Evolutionary conservation across 1,140 invertebrate genomes (phyloP), one percentile per base, ranked within the genome.

Genomic region (Pseudomyrmex gracilis): DNA sequence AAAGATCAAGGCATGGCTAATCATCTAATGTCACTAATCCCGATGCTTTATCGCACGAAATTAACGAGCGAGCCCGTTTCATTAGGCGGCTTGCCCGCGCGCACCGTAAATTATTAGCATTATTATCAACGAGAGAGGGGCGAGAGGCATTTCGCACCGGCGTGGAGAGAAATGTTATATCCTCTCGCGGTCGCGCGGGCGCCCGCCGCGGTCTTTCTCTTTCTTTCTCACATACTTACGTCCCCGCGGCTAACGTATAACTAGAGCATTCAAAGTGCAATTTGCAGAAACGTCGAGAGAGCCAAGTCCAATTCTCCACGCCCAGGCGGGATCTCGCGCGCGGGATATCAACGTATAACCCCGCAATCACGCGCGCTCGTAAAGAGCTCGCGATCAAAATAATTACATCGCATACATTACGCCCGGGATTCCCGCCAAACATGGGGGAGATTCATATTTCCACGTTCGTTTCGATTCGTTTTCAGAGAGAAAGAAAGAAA

Each of bases 201-300:
- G 73, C 61, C 63, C 34, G 34, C 34, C 34, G 34, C 34, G 34
- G 34, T 34, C 34, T 34, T 34, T 34, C 34, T 34, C 34, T 34
- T 34, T 63, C 66, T 60, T 34, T 63, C 66, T 60, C 82, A 47
- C 76, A 43, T 66, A 55, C 66, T 57, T 20, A 24, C 64, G 77
- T 34, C 57, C 53, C 17, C 71, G 51, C 64, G 71, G 43, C 76
- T 60, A 83, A 73, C 77, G 53, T 82, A 82, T 76, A 87, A 87
- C 85, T 87, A 82, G 84, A 87, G 85, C 84, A 70, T 87, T 86
- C 85, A 74, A 76, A 83, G 85, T 68, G 84, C 84, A 87, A 87
- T 83, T 86, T 86, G 84, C 85, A 68, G 85, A 86, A 86, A 86
- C 76, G 68, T 85, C 63, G 77, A 86, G 84, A 87, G 85, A 87